Base-by-base conservation (phyloP, 2,113 vertebrate genomes). In the Indri indri region DNA sequence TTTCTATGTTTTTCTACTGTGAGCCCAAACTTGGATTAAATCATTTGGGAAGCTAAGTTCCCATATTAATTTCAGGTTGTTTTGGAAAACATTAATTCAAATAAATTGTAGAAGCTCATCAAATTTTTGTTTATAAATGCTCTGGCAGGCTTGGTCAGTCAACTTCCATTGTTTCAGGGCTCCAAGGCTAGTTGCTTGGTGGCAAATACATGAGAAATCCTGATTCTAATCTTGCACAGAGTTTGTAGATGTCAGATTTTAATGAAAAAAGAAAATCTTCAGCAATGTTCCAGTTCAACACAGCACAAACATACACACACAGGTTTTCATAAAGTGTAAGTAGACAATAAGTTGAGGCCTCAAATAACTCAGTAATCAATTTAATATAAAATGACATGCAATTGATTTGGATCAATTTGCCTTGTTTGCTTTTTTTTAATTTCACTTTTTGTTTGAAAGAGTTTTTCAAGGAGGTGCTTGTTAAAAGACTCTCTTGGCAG, bases 351-450 rank as follows among this genome's bases (percentile, higher is more conserved):
- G 3, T n/a, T 93, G 88, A 65, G 12, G 1, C 66, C 52, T 81
- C 25, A 47, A 93, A 89, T 65, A 97, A 68, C 2, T 97, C 90
- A 96, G 68, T 90, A 95, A 98, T 98, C 79, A 86, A 65, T 85
- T 90, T 96, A 32, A 93, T 74, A 17, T 79, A 89, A 97, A 96
- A 96, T 94, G 97, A 80, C 94, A 97, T 61, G 16, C 0, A 95
- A 94, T 57, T 97, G 97, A 90, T 97, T 98, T 97, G 8, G 25
- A 86, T 95, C 98, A 94, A 45, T 96, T 98, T 98, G 59, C 42
- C 90, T 54, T 96, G 34, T 92, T 96, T 96, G 40, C 70, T 90
- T 96, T 82, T 37, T 77, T 50, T 27, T 40, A 18, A 13, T 50
- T 96, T 97, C 42, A 68, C 22, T 85, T 97, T 93, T 93, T 97